Evolutionary conservation across 2,797 vertebrate genomes (phyloP), one percentile per base, ranked within the genome.

Genomic region (Smutsia gigantea): DNA sequence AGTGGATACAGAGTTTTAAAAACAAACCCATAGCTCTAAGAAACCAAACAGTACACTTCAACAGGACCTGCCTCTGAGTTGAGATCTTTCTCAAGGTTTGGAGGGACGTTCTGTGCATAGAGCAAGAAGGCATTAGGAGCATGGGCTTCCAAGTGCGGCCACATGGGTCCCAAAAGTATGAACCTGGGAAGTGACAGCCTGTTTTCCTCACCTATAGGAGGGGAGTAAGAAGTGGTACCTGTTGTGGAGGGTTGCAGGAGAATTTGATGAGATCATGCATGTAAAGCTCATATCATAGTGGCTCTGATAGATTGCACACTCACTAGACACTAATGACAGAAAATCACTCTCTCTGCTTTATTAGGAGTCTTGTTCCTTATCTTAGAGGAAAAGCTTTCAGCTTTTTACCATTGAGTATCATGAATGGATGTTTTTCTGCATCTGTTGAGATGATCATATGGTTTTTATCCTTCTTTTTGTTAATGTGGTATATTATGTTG

Each of bases 241-340:
- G 4, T 18, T 31, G 25, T 21, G 25, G 46, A 81, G 29, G 39
- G 29, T 39, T 78, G 13, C 63, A 27, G 42, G 71, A 37, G 12
- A 85, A 55, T 23, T 2, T 17, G 31, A 46, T 7, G 27, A 61
- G 71, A 34, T 7, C n/a, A 29, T 0, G 1, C 19, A 1, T 25
- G 34, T 61, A 17, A 59, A 29, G 63, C 37, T 55, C 27, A 0
- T 61, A 42, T 63, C 34, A 13, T n/a, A 0, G 18, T 25, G 71
- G n/a, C 27, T 15, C 1, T 29, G 34, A 37, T 19, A 7, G 34
- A 3, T 27, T 1, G 4, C 2, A 2, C 0, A 2, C 75, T 69
- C 55, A 46, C 1, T 23, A 27, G 4, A 10, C 4, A 9, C 75
- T 39, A 39, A 18, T 34, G 61, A 75, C 75, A 74, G 51, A 15